Percentiles rank a stretch among this genome's conserved stretches.
Evolutionary conservation across 2,113 vertebrate species (phyloP).

Genomic region (Gavialis gangeticus): DNA sequence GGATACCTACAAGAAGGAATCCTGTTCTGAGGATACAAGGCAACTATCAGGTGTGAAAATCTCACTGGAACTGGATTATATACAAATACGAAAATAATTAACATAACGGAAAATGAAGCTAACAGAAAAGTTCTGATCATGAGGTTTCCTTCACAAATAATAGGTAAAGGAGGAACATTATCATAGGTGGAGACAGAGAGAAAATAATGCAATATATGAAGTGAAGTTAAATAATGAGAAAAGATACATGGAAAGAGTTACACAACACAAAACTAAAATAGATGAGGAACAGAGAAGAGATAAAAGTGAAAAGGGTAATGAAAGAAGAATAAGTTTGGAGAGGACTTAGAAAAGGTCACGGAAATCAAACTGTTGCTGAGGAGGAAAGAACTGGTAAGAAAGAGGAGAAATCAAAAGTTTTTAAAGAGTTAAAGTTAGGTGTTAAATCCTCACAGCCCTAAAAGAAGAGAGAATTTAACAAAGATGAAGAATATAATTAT

Average conservation of each 20-base stretch:
- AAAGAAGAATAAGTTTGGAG: neutral
- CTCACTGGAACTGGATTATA: neutral
- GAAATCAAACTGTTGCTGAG: neutral
- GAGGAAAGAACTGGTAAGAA: neutral
- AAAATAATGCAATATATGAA: neutral
- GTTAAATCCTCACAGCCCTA: neutral
- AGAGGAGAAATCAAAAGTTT: neutral
- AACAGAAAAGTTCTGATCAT: neutral
- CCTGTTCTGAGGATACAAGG: neutral
- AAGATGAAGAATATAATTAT: neutral
- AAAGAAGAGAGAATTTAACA: neutral
- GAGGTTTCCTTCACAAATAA: neutral
- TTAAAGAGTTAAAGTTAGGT: neutral
- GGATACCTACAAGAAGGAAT: neutral
- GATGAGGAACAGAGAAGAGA: neutral
- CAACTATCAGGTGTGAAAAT: neutral
- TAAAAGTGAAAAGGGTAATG: neutral
- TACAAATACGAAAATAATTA: neutral
- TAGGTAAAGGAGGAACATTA: neutral
- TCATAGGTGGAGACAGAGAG: neutral
- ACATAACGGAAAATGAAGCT: neutral
- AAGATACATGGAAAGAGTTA: neutral
- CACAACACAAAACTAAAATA: neutral
- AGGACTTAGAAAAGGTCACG: neutral
- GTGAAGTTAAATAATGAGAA: neutral